Evolutionary conservation across 92 coral and sea anemone genomes (phyloP), one percentile per base, ranked within the genome.

Genomic region (Porites evermanni): DNA sequence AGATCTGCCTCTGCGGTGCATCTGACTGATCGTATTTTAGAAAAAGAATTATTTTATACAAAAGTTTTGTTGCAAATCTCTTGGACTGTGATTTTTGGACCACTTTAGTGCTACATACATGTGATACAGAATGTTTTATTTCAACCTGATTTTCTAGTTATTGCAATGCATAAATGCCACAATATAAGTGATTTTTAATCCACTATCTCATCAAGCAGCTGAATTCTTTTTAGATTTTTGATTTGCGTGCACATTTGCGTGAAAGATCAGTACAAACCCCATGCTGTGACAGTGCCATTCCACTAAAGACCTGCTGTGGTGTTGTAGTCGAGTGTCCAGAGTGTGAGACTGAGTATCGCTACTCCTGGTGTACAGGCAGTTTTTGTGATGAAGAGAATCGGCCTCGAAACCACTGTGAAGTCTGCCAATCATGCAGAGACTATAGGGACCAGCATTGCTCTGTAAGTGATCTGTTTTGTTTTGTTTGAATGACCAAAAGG

Each of bases 371-470:
- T 69, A 6, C 78, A 2, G 72, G 75, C 3, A 29, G 79, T 52
- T 77, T 93, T n/a, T 88, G 91, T 79, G 94, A 93, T 70, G 93
- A 93, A 8, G 94, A 90, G 38, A 54, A 66, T 67, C 85, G 92
- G 3, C 96, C 96, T n/a, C 90, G 96, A 18, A 79, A 90, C 61
- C 96, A 93, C 86, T 93, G 96, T 70, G 60, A 84, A 13, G 84
- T 87, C 72, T 93, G 94, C 89, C 74, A 75, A 83, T 32, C 85
- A 32, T 93, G 96, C 88, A 91, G 96, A 26, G 96, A 93, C 79
- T 93, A 93, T 89, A 91, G 96, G 81, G 94, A 90, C 54, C 86
- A 51, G 20, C 96, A 93, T 64, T 93, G 96, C 75, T 58, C 66
- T 77, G 83, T 79, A 79, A 64, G 83, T 79, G 19, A 50, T 38